phyloP scores from a whole-genome alignment of 2,113 vertebrate species.

The Brachypodius melanocephalos region DNA sequence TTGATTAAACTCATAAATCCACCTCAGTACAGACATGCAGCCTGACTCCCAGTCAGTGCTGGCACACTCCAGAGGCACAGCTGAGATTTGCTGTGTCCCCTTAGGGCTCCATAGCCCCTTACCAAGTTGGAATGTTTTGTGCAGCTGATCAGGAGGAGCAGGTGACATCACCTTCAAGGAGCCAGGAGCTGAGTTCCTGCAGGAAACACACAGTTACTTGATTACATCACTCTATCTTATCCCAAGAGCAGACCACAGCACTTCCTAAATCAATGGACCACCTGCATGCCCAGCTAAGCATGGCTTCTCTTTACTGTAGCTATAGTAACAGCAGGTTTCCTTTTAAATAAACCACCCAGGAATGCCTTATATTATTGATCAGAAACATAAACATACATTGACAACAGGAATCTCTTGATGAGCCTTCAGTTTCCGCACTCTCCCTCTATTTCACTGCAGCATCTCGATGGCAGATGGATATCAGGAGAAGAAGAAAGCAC shows the following conservation, averaged over 20 bases:
- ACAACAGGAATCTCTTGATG: neutral
- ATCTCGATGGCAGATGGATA: constrained; percentile 70
- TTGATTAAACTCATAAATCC: constrained; percentile 24
- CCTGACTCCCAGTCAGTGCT: neutral
- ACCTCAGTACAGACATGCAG: neutral
- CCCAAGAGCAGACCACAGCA: neutral
- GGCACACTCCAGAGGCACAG: neutral
- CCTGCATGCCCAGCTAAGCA: neutral
- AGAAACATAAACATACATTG: neutral
- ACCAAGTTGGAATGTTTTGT: neutral
- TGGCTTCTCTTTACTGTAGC: neutral
- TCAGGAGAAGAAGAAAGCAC: constrained; percentile 72
- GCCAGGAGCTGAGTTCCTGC: neutral
- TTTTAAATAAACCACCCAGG: neutral
- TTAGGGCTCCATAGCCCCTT: neutral
- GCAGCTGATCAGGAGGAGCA: neutral
- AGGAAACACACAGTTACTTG: neutral
- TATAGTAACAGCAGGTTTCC: neutral
- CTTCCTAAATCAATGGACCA: neutral
- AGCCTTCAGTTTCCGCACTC: neutral
- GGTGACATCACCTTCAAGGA: neutral
- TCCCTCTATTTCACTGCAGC: constrained; percentile 50
- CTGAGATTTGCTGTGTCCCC: neutral
- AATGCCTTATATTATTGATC: neutral
- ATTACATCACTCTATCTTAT: neutral